Conservation (phyloP, 2,888 invertebrate genomes). For the Cheilosia urbana region DNA sequence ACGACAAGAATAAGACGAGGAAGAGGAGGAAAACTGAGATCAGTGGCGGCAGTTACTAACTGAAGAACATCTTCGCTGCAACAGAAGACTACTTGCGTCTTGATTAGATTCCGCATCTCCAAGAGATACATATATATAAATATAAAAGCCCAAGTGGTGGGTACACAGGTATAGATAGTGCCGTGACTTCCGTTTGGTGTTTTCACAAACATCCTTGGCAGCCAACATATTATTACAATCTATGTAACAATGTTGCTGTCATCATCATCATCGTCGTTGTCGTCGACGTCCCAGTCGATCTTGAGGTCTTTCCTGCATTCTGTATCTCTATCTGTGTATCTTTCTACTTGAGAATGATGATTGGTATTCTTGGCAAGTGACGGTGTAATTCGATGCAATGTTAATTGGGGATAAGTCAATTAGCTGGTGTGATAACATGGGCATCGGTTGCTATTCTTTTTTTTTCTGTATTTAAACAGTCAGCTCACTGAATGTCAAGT, state of each 20-base stretch:
- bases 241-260: conserved; percentile 53
- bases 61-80: conserved; percentile 4
- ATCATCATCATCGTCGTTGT: conserved; percentile 5
- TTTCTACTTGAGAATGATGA: conserved; percentile 52
- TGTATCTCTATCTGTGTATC: conserved; percentile 13
- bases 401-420: conserved; percentile 75
- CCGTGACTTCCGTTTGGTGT: conserved; percentile 74
- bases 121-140: conserved; percentile 9
- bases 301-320: conserved; percentile 1
- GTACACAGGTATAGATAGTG: conserved; percentile 26
- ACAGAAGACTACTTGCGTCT: conserved; percentile 50
- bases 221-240: conserved; percentile 66
- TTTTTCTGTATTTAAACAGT: neutral
- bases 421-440: conserved; percentile 69
- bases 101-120: conserved; percentile 71
- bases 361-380: conserved; percentile 71
- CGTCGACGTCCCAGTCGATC: conserved; percentile 9
- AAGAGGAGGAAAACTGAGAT: conserved; percentile 9
- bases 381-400: conserved; percentile 71
- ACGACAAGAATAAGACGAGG: conserved; percentile 1
- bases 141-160: neutral
- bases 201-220: conserved; percentile 63
- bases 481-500: conserved; percentile 1
- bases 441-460: conserved; percentile 27
- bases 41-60: conserved; percentile 8